Conservation (phyloP, 2,113 vertebrate genomes). For the Platycercus adscitus region DNA sequence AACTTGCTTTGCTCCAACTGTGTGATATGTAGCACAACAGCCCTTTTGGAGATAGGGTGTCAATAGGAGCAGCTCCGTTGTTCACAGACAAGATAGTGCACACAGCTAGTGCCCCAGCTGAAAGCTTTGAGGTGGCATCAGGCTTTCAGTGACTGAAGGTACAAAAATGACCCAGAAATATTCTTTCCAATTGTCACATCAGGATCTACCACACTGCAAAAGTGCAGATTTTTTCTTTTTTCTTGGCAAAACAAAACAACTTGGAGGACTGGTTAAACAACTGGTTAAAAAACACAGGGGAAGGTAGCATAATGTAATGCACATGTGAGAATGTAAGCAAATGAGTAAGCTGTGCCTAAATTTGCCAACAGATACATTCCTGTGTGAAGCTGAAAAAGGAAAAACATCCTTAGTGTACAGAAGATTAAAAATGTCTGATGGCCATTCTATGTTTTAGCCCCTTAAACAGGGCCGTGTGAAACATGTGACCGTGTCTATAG, state of each 20-base stretch:
- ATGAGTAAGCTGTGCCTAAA: not conserved
- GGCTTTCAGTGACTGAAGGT: not conserved
- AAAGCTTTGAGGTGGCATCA: not conserved
- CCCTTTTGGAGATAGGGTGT: not conserved
- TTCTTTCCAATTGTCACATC: not conserved
- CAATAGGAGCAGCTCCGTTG: not conserved
- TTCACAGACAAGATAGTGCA: too few species aligned
- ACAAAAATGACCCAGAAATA: not conserved
- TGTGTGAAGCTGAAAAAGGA: not conserved
- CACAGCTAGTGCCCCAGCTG: rapidly evolving
- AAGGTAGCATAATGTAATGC: not conserved
- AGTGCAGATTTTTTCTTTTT: not conserved
- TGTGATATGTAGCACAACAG: not conserved
- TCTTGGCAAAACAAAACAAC: not conserved
- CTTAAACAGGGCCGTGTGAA: not conserved
- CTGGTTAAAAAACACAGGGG: not conserved
- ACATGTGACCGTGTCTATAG: not conserved
- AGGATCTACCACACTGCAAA: not conserved
- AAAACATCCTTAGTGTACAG: not conserved
- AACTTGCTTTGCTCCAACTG: not conserved
- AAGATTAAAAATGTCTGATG: not conserved
- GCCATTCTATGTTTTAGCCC: not conserved
- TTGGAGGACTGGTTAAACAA: not conserved
- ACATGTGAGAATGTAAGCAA: not conserved
- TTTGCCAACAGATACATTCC: not conserved